Evolutionary conservation across 1,140 invertebrate genomes (phyloP).

Genomic region (Drosophila funebris): DNA sequence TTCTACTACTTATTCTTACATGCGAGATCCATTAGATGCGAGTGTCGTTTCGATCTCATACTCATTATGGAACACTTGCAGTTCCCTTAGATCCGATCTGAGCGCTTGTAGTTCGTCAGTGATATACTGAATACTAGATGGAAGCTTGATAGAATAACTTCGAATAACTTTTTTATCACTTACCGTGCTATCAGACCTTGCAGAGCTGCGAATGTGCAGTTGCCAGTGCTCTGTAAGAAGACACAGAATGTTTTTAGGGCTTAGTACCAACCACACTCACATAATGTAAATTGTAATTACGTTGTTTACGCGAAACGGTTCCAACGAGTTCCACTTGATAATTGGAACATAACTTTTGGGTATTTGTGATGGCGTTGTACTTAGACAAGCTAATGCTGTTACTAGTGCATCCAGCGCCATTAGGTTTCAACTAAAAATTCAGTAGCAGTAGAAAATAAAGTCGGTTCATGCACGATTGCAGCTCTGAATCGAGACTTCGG

Average conservation of each 20-base stretch:
- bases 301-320: slow-evolving; percentile 41
- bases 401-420: slow-evolving; percentile 63
- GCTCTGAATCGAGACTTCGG: slow-evolving; percentile 18
- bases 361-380: slow-evolving; percentile 45
- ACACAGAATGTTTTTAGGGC: background rate
- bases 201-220: no score
- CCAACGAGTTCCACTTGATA: slow-evolving; percentile 46
- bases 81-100: no score
- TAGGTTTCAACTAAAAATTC: background rate
- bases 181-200: slow-evolving; percentile 55
- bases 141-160: background rate
- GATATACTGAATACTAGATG: slow-evolving; percentile 30
- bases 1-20: no score
- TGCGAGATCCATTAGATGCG: no score
- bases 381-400: slow-evolving; percentile 67
- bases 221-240: slow-evolving; percentile 30
- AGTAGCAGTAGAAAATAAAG: background rate
- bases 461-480: slow-evolving; percentile 15
- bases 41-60: no score
- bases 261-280: background rate
- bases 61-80: no score
- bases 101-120: slow-evolving; percentile 40
- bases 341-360: no score
- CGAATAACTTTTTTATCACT: background rate
- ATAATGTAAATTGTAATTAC: slow-evolving; percentile 24